phyloP scores from a whole-genome alignment of 2,888 invertebrate genomes.

The Harmothoe impar region DNA sequence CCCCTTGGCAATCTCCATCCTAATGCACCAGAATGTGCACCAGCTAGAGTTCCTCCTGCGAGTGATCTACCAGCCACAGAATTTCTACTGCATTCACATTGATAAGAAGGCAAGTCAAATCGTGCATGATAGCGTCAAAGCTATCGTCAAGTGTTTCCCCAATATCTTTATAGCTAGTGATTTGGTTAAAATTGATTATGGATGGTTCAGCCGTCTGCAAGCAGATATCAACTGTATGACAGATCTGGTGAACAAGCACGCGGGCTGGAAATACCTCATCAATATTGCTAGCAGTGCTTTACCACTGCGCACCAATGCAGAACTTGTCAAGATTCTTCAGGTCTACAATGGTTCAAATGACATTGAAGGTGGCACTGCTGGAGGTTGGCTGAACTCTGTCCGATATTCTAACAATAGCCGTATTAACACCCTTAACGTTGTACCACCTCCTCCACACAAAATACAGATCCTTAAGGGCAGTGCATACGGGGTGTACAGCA shows the following conservation, averaged over 20 bases:
- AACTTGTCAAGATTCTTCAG: conserved; percentile 81
- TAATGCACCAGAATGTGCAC: conserved; percentile 77
- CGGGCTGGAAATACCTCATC: conserved; percentile 81
- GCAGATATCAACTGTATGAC: conserved; percentile 80
- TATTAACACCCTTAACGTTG: conserved; percentile 66
- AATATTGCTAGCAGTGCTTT: conserved; percentile 82
- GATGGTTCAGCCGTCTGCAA: conserved; percentile 78
- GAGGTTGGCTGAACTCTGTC: conserved; percentile 71
- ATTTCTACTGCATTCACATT: conserved; percentile 81
- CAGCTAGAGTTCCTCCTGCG: conserved; percentile 78
- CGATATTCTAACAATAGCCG: conserved; percentile 70
- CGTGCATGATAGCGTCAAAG: not conserved
- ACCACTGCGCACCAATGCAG: conserved; percentile 81
- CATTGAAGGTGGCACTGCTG: conserved; percentile 80
- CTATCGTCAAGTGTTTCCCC: conserved; percentile 39
- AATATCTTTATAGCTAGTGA: conserved; percentile 80
- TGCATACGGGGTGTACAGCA: conserved; percentile 81
- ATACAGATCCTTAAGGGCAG: conserved; percentile 80
- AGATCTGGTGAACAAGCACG: conserved; percentile 73
- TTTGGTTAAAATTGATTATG: conserved; percentile 79
- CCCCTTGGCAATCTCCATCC: conserved; percentile 79
- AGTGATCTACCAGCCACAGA: conserved; percentile 79
- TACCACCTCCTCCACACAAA: conserved; percentile 71
- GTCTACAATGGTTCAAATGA: conserved; percentile 82
- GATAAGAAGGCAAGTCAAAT: conserved; percentile 70